Percentiles rank a stretch among this genome's conserved stretches.
These are phyloP conservation scores for Folsomia candida DNA, from an alignment of 2,888 invertebrate species.

Conservation along the genomic window DNA sequence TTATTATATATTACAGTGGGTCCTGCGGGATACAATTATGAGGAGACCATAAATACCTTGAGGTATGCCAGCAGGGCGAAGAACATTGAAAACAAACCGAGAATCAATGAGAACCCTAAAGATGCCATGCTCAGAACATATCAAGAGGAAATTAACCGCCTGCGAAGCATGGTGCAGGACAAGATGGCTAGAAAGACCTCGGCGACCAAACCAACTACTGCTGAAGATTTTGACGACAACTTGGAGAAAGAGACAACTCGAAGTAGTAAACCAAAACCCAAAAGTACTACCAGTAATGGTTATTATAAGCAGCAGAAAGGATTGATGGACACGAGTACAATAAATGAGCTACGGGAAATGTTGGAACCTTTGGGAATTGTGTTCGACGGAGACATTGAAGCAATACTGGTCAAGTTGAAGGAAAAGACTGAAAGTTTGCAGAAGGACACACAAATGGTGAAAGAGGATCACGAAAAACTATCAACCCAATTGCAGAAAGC, in stretches of 20 bases:
- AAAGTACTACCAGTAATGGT: too few relatives aligned
- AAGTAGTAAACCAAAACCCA: background rate
- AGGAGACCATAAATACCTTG: slow-evolving; percentile 91
- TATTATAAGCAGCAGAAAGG: background rate
- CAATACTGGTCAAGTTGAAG: slow-evolving; percentile 41
- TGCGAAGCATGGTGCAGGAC: slow-evolving; percentile 52
- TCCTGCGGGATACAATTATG: slow-evolving; percentile 95
- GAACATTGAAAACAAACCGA: slow-evolving; percentile 96
- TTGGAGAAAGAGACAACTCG: slow-evolving; percentile 5
- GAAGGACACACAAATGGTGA: slow-evolving; percentile 56
- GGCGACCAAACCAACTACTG: slow-evolving; percentile 17
- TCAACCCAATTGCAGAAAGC: slow-evolving; percentile 20
- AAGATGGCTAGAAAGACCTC: too few relatives aligned
- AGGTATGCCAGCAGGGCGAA: slow-evolving; percentile 95
- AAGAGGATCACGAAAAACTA: slow-evolving; percentile 53
- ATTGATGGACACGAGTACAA: slow-evolving; percentile 26
- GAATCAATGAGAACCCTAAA: slow-evolving; percentile 98
- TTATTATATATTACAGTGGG: too few relatives aligned
- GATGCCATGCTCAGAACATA: slow-evolving; percentile 93
- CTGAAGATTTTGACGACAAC: background rate
- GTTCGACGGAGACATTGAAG: slow-evolving; percentile 23
- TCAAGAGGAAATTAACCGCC: slow-evolving; percentile 86
- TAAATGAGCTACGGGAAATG: slow-evolving; percentile 33
- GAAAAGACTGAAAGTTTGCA: slow-evolving; percentile 33
- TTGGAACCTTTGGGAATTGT: slow-evolving; percentile 42